Percentiles rank a stretch among this genome's conserved stretches.
phyloP scores from a whole-genome alignment of 2,888 invertebrate genomes.

The Erebia palarica region DNA sequence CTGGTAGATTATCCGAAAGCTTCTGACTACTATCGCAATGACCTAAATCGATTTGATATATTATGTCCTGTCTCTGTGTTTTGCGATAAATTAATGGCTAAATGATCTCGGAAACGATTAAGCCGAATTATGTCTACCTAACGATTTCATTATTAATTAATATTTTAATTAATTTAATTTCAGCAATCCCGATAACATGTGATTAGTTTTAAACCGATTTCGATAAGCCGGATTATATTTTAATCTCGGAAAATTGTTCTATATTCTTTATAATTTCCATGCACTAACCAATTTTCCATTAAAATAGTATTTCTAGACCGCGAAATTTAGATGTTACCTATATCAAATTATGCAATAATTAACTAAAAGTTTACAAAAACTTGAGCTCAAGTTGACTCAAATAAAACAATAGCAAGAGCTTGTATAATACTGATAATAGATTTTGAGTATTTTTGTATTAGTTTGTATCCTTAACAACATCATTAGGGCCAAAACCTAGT shows the following conservation, averaged over 20 bases:
- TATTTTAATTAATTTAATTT: slow-evolving; percentile 17
- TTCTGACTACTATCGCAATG: slow-evolving; percentile 57
- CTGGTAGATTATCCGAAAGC: slow-evolving; percentile 62
- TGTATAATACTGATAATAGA: no score
- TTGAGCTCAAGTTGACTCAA: no score
- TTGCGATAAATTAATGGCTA: slow-evolving; percentile 29
- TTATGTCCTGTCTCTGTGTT: slow-evolving; percentile 34
- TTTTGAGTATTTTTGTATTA: no score
- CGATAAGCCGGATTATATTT: background rate
- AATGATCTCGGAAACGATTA: slow-evolving; percentile 20
- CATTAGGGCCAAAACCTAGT: no score
- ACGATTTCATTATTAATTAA: slow-evolving; percentile 2
- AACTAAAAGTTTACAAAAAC: no score
- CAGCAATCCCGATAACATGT: background rate
- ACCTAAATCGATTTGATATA: slow-evolving; percentile 51
- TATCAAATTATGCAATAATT: no score
- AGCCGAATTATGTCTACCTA: background rate
- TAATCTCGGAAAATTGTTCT: background rate
- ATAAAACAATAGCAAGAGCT: no score
- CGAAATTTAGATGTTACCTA: no score
- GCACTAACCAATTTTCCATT: no score
- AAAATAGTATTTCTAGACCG: no score
- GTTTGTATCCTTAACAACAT: no score
- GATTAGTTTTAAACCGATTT: slow-evolving; percentile 8
- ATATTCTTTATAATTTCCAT: background rate